Evolutionary conservation across 1,140 invertebrate genomes (phyloP), one percentile per base, ranked within the genome.

Genomic region (Diorhabda sublineata): DNA sequence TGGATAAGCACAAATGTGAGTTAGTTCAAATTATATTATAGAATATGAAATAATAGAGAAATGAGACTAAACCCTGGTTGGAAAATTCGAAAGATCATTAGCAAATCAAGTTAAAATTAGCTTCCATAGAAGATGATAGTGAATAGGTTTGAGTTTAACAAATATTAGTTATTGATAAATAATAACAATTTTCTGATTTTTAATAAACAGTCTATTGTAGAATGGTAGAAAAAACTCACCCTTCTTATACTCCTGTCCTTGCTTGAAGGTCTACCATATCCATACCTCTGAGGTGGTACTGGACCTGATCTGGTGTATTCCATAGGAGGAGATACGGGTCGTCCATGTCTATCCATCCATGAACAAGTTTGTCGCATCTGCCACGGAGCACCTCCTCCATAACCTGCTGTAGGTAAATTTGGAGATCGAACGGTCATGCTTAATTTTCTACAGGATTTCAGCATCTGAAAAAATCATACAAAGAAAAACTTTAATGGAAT

Each of bases 301-400:
- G 60, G 74, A 76, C 65, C 73, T 73, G 79, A 52, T 79, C 82
- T 67, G 77, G 82, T 79, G 75, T 87, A 85, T 75, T 88, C 87
- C 66, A 88, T 84, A 45, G 92, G 95, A 11, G 94, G 94, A 2
- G 93, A 95, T 4, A 92, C 92, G 0, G 93, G 91, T 67, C 93
- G 83, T 42, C 94, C 94, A 74, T 93, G 90, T 44, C 92, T 85
- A 81, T 96, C 93, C 85, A 96, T 94, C 95, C 95, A 97, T 11
- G 92, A 92, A 82, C 94, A 96, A 26, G 90, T 92, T 72, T 94
- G 92, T 52, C 92, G 87, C 71, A 90, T 85, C 42, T 86, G 83
- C 73, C 85, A 88, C 6, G 86, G 86, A 78, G 81, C 82, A 69
- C 79, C 81, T 78, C 85, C 73, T 82, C 83, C 68, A 80, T 81